Conservation (phyloP, 2,113 vertebrate genomes). For the Orthochromis indermauri region DNA sequence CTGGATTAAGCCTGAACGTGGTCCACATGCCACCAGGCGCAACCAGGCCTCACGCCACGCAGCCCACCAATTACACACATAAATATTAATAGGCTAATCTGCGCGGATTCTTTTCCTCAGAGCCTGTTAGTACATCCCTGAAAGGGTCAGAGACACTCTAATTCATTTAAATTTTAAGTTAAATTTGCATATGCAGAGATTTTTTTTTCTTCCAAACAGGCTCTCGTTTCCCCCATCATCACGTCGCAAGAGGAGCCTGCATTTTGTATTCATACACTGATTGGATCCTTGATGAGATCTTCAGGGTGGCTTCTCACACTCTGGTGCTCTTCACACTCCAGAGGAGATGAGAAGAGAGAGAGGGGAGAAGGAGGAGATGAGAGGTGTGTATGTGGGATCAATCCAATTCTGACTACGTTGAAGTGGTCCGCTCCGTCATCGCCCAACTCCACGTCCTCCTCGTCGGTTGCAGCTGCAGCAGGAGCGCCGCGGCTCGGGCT, state of each 20-base stretch:
- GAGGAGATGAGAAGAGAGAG: slow-evolving; percentile 47
- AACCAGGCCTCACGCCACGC: neutral
- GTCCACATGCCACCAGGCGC: slow-evolving; percentile 1
- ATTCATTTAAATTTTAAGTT: slow-evolving; percentile 53
- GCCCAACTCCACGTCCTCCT: slow-evolving; percentile 79
- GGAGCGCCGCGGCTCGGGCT: slow-evolving; percentile 67
- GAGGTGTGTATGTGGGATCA: slow-evolving; percentile 63
- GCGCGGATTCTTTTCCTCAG: slow-evolving; percentile 17
- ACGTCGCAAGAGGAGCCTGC: slow-evolving; percentile 43
- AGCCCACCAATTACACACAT: slow-evolving; percentile 28
- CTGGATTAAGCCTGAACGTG: slow-evolving; percentile 30
- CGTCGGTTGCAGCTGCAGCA: neutral
- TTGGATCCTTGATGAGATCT: slow-evolving; percentile 84
- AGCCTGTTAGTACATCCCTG: neutral
- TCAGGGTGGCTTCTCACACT: slow-evolving; percentile 64
- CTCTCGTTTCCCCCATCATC: slow-evolving; percentile 42
- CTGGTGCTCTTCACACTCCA: slow-evolving; percentile 46
- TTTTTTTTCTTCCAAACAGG: slow-evolving; percentile 18
- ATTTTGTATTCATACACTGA: slow-evolving; percentile 80
- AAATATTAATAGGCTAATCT: slow-evolving; percentile 59
- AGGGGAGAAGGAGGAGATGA: slow-evolving; percentile 20
- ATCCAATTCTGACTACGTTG: slow-evolving; percentile 79
- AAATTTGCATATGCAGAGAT: slow-evolving; percentile 72
- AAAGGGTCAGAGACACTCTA: slow-evolving; percentile 44
- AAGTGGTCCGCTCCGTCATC: slow-evolving; percentile 91